Base-by-base conservation (phyloP, 2,888 invertebrate genomes). In the Drosophila meridiana region DNA sequence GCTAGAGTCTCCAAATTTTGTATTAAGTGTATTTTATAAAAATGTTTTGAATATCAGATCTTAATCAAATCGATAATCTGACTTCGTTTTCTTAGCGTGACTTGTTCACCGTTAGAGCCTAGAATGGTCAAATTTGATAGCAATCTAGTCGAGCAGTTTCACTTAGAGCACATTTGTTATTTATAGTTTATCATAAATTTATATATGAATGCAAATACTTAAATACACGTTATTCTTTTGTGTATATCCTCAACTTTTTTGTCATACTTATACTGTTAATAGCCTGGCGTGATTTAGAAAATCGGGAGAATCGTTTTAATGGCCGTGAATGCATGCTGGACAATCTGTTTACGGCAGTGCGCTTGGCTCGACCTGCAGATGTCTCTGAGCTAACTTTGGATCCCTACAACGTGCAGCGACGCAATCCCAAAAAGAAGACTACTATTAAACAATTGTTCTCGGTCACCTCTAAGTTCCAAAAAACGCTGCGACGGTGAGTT, bases 391-490 rank as follows among this genome's bases (percentile, higher is more conserved):
- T 95, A 60, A 94, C 94, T 3, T 94, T 96, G n/a, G 96, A 96
- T 80, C 94, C 95, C 0, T 94, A 95, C 13, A 94, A 94, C 20
- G 94, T 95, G 52, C 95, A 95, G 80, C 94, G 97, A 34, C 95
- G 96, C 70, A 95, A 96, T 89, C 95, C 96, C 82, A 97, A 97
- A 93, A 97, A 97, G 93, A 97, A 97, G 81, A 97, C 97, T 43
- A 97, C 97, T 65, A 97, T 99, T 73, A 96, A 98, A 78, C 98
- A 99, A 91, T 94, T 99, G 45, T 99, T 99, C 94, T 97, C 98
- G 0, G 98, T 98, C 11, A 97, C 98, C 60, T 98, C 98, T 91
- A 99, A 99, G 94, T 99, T 99, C 92, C 98, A 99, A 93, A 99
- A 99, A 93, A 96, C 97, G 90, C 94, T 99, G 71, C 95, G 97